Evolutionary conservation across 2,113 vertebrate species (phyloP).

Genomic region (Syngnathus floridae): DNA sequence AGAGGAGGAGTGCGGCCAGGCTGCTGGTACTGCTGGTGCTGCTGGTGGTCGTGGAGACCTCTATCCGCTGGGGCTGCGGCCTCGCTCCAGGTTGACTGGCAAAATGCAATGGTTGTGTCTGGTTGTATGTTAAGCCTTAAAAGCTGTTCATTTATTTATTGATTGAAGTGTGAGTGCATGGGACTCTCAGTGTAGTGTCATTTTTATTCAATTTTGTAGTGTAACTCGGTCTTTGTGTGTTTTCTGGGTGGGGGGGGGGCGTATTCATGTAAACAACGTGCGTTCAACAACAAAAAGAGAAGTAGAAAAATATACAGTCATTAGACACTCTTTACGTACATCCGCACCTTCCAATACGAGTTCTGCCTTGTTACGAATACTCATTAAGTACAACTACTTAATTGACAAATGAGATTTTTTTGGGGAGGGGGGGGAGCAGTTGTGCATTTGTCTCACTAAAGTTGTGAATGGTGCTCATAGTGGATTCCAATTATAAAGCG

Average conservation of each 20-base stretch:
- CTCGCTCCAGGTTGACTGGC: too few relatives aligned
- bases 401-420: too few relatives aligned
- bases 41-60: not conserved
- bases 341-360: not conserved
- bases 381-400: not conserved
- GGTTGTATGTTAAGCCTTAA: too few relatives aligned
- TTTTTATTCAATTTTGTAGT: not conserved
- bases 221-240: not conserved
- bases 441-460: not conserved
- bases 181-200: not conserved
- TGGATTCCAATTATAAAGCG: not conserved
- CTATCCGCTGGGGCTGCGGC: not conserved
- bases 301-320: not conserved
- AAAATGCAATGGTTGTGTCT: too few relatives aligned
- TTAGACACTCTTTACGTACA: not conserved
- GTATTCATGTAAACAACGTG: not conserved
- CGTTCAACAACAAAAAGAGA: too few relatives aligned
- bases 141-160: not conserved
- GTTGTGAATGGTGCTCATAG: not conserved
- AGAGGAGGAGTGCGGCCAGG: slow-evolving; percentile 31
- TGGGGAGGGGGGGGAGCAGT: not conserved
- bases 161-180: not conserved
- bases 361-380: not conserved
- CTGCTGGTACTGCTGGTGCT: slow-evolving; percentile 8
- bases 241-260: too few relatives aligned